Percentiles rank a stretch among this genome's conserved stretches.
Evolutionary conservation across 2,113 vertebrate genomes (phyloP).

Genomic region (Cheilinus undulatus): DNA sequence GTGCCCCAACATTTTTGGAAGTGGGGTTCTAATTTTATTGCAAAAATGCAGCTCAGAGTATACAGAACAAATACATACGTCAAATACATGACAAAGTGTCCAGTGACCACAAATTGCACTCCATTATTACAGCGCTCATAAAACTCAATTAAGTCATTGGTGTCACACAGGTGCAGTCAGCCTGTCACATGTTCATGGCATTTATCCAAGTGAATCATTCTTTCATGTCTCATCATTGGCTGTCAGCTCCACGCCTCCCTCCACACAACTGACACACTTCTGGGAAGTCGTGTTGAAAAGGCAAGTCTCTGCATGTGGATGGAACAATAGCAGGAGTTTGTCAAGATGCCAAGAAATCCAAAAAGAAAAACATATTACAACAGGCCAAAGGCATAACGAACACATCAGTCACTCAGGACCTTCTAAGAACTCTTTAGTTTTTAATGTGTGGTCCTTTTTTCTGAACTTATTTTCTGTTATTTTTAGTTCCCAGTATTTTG

Average conservation of each 20-base stretch:
- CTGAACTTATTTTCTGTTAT: neutral
- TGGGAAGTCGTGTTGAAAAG: constrained; percentile 17
- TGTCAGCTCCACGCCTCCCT: constrained; percentile 19
- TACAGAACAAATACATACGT: neutral
- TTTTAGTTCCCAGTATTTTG: neutral
- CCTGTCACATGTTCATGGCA: constrained; percentile 4
- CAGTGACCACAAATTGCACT: neutral
- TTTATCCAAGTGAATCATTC: constrained; percentile 3
- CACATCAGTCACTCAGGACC: constrained; percentile 8
- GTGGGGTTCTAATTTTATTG: too few relatives aligned
- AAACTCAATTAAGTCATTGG: neutral
- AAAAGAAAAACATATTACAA: constrained; percentile 44
- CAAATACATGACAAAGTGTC: neutral
- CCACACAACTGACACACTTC: constrained; percentile 8
- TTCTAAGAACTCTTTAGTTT: neutral
- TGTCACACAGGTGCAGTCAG: constrained; percentile 35
- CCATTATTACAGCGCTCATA: neutral
- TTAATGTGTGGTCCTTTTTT: constrained; percentile 1
- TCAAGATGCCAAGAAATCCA: constrained; percentile 54
- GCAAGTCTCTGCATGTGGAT: constrained; percentile 41
- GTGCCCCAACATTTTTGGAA: too few relatives aligned
- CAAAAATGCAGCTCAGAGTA: neutral
- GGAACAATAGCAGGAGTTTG: constrained; percentile 58
- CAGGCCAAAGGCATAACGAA: constrained; percentile 4
- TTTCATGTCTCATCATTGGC: neutral